Percentiles rank a stretch among this genome's conserved stretches.
These are phyloP conservation scores for Anarsia innoxiella DNA, from an alignment of 2,888 invertebrate species.

Conservation along the genomic window DNA sequence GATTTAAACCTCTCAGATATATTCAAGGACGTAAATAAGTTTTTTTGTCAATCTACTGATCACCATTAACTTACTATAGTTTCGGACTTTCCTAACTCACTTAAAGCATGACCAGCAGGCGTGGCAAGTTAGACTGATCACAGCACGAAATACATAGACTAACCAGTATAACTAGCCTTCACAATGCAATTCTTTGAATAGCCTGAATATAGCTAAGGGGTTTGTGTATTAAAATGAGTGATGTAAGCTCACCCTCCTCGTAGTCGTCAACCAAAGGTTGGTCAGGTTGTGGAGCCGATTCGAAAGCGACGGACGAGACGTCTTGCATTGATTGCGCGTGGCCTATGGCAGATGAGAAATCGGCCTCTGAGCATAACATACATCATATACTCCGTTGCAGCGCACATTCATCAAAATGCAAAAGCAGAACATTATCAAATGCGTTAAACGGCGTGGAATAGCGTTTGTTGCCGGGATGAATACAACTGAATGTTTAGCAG, in stretches of 20 bases:
- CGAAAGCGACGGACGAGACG: not conserved
- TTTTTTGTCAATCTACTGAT: too few species aligned
- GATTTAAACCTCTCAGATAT: too few species aligned
- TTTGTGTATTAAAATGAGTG: too few species aligned
- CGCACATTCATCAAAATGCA: not conserved
- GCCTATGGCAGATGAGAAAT: slow-evolving; percentile 13
- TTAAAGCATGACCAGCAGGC: too few species aligned
- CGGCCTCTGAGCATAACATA: slow-evolving; percentile 11
- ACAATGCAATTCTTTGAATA: not conserved
- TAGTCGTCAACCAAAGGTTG: not conserved
- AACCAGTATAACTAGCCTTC: not conserved
- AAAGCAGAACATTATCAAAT: not conserved
- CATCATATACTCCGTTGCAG: not conserved
- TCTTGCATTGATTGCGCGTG: not conserved
- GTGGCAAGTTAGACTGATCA: too few species aligned
- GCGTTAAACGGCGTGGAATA: not conserved
- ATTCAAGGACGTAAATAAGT: too few species aligned
- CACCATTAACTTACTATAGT: too few species aligned
- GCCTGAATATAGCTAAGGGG: too few species aligned
- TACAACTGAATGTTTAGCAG: not conserved
- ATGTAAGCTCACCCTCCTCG: not conserved
- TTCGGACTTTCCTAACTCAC: too few species aligned
- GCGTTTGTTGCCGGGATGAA: not conserved
- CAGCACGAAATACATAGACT: not conserved
- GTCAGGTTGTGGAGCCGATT: too few species aligned